Evolutionary conservation across 1,140 invertebrate species (phyloP).

Genomic region (Akabosia matsudoensis): DNA sequence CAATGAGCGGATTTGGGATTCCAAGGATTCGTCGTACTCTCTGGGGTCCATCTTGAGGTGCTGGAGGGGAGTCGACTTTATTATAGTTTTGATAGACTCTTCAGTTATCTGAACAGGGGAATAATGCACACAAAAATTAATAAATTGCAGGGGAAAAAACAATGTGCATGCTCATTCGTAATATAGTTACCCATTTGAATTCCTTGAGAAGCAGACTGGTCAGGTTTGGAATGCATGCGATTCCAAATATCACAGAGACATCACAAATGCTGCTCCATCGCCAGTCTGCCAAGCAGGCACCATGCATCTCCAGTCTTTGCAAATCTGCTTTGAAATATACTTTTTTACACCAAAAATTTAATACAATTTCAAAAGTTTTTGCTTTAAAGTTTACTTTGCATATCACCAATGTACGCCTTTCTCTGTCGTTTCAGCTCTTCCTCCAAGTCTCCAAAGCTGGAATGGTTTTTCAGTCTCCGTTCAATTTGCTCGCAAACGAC

Average conservation of each 20-base stretch:
- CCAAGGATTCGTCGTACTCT: conserved; percentile 25
- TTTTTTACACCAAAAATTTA: neutral
- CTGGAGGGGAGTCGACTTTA: neutral
- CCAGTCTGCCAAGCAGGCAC: conserved; percentile 33
- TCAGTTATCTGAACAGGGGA: conserved; percentile 27
- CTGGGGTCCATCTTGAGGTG: conserved; percentile 30
- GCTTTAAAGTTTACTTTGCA: neutral
- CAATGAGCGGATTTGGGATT: neutral
- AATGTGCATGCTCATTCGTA: neutral
- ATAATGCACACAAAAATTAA: neutral
- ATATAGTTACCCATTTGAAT: conserved; percentile 35
- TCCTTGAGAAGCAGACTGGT: conserved; percentile 35
- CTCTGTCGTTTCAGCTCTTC: neutral
- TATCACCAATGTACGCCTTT: conserved; percentile 3
- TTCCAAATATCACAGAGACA: conserved; percentile 28
- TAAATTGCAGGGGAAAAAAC: neutral
- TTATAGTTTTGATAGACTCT: conserved; percentile 13
- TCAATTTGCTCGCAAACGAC: conserved; percentile 35
- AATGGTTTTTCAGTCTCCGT: conserved; percentile 28
- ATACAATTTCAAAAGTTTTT: neutral
- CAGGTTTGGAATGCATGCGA: conserved; percentile 25
- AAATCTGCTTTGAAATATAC: conserved; percentile 12
- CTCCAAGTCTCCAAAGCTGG: neutral
- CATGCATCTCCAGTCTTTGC: conserved; percentile 31
- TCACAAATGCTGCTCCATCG: conserved; percentile 31